Evolutionary conservation across 1,140 invertebrate species (phyloP).

Genomic region (Lepidurus packardi): DNA sequence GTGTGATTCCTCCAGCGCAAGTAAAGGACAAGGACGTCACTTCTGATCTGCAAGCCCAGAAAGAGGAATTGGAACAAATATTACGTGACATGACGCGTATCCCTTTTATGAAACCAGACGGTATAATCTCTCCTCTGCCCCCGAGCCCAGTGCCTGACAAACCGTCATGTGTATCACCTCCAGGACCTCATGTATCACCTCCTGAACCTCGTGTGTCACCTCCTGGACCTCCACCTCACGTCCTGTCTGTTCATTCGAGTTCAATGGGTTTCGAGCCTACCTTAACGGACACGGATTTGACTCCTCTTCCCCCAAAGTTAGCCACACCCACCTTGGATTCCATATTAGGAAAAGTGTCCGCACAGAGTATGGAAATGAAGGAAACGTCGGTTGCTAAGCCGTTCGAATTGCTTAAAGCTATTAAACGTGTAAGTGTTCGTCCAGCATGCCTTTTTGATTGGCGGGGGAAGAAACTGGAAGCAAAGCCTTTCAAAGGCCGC

Average conservation of each 20-base stretch:
- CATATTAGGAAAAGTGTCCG: neutral
- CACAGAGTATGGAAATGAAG: neutral
- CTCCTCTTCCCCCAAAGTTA: neutral
- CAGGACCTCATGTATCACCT: no score
- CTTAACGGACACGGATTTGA: neutral
- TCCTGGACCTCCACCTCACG: neutral
- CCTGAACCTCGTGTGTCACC: no score
- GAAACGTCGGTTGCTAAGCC: neutral
- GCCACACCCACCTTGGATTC: neutral
- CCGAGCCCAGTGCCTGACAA: neutral
- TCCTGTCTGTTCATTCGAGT: neutral
- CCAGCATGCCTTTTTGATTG: neutral
- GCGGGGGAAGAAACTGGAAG: slow-evolving; percentile 1
- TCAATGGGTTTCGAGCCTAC: neutral
- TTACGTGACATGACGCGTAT: neutral
- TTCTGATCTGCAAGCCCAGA: neutral
- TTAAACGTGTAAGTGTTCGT: neutral
- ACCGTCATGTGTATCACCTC: no score
- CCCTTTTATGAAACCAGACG: neutral
- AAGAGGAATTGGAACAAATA: neutral
- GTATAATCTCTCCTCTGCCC: neutral
- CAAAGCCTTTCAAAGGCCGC: neutral
- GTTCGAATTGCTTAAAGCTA: neutral
- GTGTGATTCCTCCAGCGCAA: no score
- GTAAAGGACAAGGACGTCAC: no score